Evolutionary conservation across 2,113 vertebrate genomes (phyloP), one percentile per base, ranked within the genome.

Genomic region (Sula dactylatra): DNA sequence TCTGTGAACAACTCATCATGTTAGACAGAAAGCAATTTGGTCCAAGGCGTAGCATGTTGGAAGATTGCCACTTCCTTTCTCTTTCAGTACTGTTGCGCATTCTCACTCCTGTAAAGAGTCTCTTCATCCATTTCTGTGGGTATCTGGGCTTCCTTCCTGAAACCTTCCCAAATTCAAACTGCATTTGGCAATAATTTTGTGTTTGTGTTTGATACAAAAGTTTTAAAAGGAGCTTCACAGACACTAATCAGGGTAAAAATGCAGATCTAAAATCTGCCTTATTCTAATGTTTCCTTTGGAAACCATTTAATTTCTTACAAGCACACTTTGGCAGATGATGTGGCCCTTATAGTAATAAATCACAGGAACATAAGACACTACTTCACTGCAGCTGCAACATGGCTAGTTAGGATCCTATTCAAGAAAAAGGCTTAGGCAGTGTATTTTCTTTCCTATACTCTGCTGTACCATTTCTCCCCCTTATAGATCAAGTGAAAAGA

Each of bases 351-450:
- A 84, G 97, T 95, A 97, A 97, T 97, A 98, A 98, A 98, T 97
- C 97, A 97, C 92, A 89, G 95, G 95, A 97, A 96, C 90, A 94
- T 92, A 94, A 98, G 88, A 97, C 95, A 84, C 64, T 67, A 84
- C 64, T 67, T 95, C 92, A 94, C 95, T 97, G 97, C 98, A 98
- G 98, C 98, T 98, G 98, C 97, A 97, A 61, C 17, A 61, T 50
- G 93, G 94, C 97, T 98, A 98, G 96, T 98, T 98, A 98, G 97
- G 96, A 81, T 96, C 88, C 96, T 97, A 98, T 98, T 98, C 97
- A 98, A 97, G 94, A 96, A 96, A 97, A 98, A 92, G 97, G 93
- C 95, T 98, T 97, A 97, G 97, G 90, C 95, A 88, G 91, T 92
- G 84, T 77, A 82, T 97, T 95, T 97, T 91, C 87, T 88, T 95